These are phyloP conservation scores for Allacma fusca DNA, from an alignment of 2,888 invertebrate genomes.

Conservation along the genomic window DNA sequence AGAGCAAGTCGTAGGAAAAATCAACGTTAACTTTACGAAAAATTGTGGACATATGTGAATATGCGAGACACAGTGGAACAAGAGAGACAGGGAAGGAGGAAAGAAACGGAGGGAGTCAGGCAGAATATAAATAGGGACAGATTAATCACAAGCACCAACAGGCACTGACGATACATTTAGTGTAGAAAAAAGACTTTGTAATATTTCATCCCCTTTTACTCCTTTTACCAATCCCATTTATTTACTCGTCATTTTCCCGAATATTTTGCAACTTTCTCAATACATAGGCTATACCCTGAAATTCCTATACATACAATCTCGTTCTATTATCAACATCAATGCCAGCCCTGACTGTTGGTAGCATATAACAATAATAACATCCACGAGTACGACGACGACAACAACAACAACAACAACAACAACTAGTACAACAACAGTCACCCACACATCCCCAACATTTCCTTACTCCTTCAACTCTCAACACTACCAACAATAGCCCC, in stretches of 20 bases:
- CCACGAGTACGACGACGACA: background rate
- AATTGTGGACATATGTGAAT: background rate
- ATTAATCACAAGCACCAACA: slow-evolving; percentile 49
- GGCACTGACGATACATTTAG: slow-evolving; percentile 40
- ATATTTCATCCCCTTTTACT: slow-evolving; percentile 33
- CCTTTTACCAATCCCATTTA: slow-evolving; percentile 3
- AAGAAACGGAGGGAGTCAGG: background rate
- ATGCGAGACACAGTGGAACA: background rate
- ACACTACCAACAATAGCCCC: background rate
- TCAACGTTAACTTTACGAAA: too few species aligned
- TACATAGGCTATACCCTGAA: slow-evolving; percentile 2
- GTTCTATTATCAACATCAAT: too few species aligned
- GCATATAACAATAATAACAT: too few species aligned
- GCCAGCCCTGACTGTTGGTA: too few species aligned
- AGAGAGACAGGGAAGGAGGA: slow-evolving; percentile 1
- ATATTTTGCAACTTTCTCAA: slow-evolving; percentile 21
- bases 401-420: background rate
- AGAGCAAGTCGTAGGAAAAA: too few species aligned
- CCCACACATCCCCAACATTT: background rate
- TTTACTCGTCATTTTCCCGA: slow-evolving; percentile 23
- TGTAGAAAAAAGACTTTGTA: slow-evolving; percentile 25
- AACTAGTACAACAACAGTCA: background rate
- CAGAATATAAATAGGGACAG: slow-evolving; percentile 44
- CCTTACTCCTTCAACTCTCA: background rate
- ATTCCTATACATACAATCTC: background rate